Base-by-base conservation (phyloP, 2,797 vertebrate species). In the Epinephelus coioides region DNA sequence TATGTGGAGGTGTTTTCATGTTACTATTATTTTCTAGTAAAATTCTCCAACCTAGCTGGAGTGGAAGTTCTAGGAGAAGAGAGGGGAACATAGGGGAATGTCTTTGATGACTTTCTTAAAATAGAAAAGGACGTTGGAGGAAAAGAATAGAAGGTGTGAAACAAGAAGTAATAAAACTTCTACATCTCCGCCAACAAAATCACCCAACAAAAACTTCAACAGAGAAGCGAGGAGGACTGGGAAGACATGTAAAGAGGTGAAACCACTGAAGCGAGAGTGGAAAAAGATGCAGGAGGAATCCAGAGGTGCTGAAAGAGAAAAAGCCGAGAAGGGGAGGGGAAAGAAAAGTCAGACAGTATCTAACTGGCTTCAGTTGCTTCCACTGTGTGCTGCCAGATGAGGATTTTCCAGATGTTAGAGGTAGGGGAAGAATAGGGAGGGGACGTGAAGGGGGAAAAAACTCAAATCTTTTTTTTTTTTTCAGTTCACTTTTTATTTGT, bases 321-420 rank as follows among this genome's bases (percentile, higher is more conserved):
- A 77, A 34, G 38, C 62, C 19, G 67, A 46, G 65, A 30, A 64
- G 25, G 9, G 47, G 62, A 47, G 70, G 47, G 71, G 49, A 57
- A 63, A 51, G 55, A 56, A 78, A 79, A 79, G 62, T 72, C 84
- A 83, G 79, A 83, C 79, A 68, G 60, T 55, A 82, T 87, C 79
- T 78, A 66, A 77, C 62, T 72, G 84, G 70, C 64, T 82, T 59
- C 40, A 44, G 80, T 74, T 75, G 80, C 82, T 75, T 86, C 74
- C 82, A 84, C 62, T 53, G 34, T 27, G 25, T 82, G 56, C 65
- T 89, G 88, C 89, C 86, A 88, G 85, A 85, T 89, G 86, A 86
- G 73, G 65, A 82, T 90, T 89, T 90, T 89, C 90, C 90, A 92
- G 86, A 91, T 90, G 90, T 86, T 71, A 62, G 76, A 84, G 73